phyloP scores from a whole-genome alignment of 2,797 vertebrate species.

The Sebastes iracundus region DNA sequence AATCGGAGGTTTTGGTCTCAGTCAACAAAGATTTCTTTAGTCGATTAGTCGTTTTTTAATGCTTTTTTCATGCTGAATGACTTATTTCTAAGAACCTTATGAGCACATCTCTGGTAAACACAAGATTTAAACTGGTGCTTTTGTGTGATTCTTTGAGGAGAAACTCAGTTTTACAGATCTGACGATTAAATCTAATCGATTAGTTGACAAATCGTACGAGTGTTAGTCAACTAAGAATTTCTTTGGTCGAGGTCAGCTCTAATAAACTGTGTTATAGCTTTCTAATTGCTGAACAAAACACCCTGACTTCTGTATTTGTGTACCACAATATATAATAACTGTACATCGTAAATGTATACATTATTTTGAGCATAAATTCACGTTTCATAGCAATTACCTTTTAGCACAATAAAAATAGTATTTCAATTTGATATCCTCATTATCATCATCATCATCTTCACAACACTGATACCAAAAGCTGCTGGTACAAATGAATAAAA shows the following conservation, averaged over 20 bases:
- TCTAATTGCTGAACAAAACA: background rate
- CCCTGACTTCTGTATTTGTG: background rate
- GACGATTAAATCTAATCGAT: background rate
- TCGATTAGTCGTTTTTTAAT: no score
- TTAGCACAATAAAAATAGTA: background rate
- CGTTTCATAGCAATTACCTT: no score
- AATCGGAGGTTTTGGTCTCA: no score
- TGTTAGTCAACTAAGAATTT: background rate
- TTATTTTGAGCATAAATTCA: background rate
- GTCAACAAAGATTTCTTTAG: no score
- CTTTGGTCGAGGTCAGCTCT: background rate
- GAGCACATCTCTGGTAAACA: no score
- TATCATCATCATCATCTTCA: background rate
- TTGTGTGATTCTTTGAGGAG: background rate
- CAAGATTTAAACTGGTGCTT: no score
- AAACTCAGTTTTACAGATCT: background rate
- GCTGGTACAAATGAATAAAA: background rate
- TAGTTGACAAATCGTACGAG: no score
- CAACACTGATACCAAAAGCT: background rate
- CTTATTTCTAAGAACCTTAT: no score
- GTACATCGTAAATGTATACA: background rate
- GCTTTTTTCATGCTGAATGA: background rate
- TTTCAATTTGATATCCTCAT: background rate
- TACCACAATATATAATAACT: background rate
- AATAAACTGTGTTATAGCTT: background rate